Evolutionary conservation across 64 coral and sea anemone genomes (phyloP).

Genomic region (Exaiptasia diaphana): DNA sequence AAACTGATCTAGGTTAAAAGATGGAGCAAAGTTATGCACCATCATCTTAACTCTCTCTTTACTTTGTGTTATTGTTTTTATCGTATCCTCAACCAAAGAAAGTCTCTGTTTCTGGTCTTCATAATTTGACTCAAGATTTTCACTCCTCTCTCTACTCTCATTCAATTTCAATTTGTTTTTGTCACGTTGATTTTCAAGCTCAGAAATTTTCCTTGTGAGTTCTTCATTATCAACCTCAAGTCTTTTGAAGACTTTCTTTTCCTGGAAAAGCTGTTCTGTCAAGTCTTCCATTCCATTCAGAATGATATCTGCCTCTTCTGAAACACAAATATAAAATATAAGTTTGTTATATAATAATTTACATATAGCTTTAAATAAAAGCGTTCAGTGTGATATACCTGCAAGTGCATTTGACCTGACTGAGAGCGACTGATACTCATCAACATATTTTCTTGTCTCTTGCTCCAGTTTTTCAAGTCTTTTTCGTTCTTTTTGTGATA

Average conservation of each 20-base stretch:
- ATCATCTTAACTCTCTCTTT: constrained; percentile 93
- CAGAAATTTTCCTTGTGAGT: constrained; percentile 63
- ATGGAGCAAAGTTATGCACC: constrained; percentile 92
- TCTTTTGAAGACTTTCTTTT: constrained; percentile 84
- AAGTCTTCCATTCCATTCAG: constrained; percentile 79
- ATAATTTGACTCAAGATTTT: constrained; percentile 64
- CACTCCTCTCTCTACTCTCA: constrained; percentile 58
- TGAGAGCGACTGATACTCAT: constrained; percentile 83
- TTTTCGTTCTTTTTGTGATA: constrained; percentile 69
- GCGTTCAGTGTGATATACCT: constrained; percentile 47
- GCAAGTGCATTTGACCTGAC: constrained; percentile 74
- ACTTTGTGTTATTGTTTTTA: constrained; percentile 86
- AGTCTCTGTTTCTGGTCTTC: constrained; percentile 86
- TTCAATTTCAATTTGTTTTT: constrained; percentile 37
- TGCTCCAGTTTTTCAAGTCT: constrained; percentile 87
- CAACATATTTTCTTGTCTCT: constrained; percentile 94
- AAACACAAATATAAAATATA: not conserved
- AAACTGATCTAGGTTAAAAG: constrained; percentile 73
- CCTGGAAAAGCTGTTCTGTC: constrained; percentile 87
- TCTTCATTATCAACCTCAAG: constrained; percentile 69
- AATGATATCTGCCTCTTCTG: constrained; percentile 81
- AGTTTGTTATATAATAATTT: too few species aligned
- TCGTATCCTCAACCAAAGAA: constrained; percentile 86
- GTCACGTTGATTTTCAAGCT: constrained; percentile 68
- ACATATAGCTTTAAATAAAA: not conserved